phyloP scores from a whole-genome alignment of 2,113 vertebrate species.

The Dromiciops gliroides region DNA sequence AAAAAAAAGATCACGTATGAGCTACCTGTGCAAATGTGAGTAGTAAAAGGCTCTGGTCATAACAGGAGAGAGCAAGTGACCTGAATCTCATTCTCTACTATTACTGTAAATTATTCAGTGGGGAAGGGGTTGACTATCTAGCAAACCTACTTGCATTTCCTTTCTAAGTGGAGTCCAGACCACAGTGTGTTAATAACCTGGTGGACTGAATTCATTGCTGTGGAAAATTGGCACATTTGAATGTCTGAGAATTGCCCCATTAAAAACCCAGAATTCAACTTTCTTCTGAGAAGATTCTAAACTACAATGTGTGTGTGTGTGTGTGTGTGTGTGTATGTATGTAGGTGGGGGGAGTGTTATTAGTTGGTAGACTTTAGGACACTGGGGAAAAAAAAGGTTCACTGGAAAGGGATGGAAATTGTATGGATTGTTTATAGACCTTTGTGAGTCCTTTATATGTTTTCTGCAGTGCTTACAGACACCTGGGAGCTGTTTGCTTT shows the following conservation, averaged over 20 bases:
- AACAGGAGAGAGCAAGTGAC: neutral
- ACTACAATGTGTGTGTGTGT: neutral
- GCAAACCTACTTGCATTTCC: neutral
- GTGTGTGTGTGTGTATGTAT: no score
- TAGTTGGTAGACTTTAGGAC: neutral
- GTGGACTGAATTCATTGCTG: neutral
- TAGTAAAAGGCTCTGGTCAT: neutral
- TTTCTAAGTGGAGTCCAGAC: neutral
- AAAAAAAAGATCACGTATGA: neutral
- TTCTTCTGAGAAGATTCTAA: neutral
- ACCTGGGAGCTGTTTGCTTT: neutral
- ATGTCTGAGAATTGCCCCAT: neutral
- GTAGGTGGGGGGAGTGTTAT: neutral
- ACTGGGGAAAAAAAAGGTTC: neutral
- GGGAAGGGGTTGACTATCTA: neutral
- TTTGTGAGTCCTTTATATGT: neutral
- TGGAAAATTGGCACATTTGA: neutral
- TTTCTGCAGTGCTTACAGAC: neutral
- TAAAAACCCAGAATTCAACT: neutral
- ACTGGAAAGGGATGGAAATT: neutral
- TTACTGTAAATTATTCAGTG: neutral
- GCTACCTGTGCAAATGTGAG: neutral
- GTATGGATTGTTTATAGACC: neutral
- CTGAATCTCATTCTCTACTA: neutral
- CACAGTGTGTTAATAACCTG: neutral